phyloP scores from a whole-genome alignment of 1,140 invertebrate species.

The Papilio helenus region DNA sequence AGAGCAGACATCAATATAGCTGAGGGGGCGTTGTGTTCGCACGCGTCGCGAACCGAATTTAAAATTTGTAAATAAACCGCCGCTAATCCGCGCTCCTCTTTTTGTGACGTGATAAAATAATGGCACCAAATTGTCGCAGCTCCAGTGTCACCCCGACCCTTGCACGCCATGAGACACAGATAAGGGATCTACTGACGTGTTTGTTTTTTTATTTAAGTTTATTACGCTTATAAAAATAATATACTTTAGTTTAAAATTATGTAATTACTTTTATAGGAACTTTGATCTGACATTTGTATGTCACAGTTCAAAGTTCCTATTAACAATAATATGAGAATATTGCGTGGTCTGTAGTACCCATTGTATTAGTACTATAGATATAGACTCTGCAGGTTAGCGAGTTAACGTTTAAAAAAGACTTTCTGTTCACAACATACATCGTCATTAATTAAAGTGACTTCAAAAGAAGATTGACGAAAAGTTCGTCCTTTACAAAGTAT shows the following conservation, averaged over 20 bases:
- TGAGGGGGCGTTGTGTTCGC: constrained; percentile 64
- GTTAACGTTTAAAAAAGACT: not conserved
- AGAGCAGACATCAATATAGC: constrained; percentile 63
- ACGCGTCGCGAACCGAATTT: constrained; percentile 68
- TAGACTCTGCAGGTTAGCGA: no score
- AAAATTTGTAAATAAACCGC: constrained; percentile 71
- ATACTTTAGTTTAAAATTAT: no score
- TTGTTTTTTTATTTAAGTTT: not conserved
- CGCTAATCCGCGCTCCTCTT: constrained; percentile 62
- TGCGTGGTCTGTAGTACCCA: not conserved
- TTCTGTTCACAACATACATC: not conserved
- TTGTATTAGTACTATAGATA: not conserved
- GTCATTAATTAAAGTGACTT: not conserved
- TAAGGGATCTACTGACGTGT: not conserved
- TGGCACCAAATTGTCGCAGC: constrained; percentile 66
- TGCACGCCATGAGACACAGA: not conserved
- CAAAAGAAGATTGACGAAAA: not conserved
- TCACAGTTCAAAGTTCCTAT: no score
- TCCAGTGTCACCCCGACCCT: constrained; percentile 46
- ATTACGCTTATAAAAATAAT: not conserved
- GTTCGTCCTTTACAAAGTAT: not conserved
- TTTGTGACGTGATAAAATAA: constrained; percentile 78
- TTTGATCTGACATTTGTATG: not conserved
- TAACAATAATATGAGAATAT: not conserved
- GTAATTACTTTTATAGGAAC: not conserved